Conservation (phyloP, 2,888 invertebrate genomes). For the Dexiosoma caninum region DNA sequence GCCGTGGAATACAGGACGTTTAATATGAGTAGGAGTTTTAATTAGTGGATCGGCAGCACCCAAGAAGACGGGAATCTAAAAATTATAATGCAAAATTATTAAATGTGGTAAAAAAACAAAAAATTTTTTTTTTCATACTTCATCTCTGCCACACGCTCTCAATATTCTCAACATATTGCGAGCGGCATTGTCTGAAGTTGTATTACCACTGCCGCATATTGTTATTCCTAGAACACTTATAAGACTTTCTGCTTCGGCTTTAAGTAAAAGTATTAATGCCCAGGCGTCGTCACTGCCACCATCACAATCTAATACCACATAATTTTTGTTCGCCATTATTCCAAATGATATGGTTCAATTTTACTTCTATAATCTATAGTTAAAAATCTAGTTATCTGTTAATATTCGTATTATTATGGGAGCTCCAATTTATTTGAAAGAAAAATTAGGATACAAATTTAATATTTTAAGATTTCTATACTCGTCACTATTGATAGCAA, state of each 20-base stretch:
- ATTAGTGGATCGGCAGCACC: constrained; percentile 79
- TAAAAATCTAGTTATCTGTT: too few relatives aligned
- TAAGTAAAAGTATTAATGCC: constrained; percentile 80
- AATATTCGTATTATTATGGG: too few relatives aligned
- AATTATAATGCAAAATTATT: neutral
- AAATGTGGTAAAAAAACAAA: neutral
- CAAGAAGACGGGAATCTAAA: constrained; percentile 84
- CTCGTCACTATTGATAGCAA: too few relatives aligned
- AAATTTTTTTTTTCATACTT: constrained; percentile 78
- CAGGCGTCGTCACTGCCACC: constrained; percentile 83
- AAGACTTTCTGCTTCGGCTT: constrained; percentile 77
- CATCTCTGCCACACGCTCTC: constrained; percentile 80
- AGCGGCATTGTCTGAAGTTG: constrained; percentile 83
- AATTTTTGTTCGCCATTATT: constrained; percentile 62
- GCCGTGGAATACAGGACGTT: constrained; percentile 80
- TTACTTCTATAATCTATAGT: too few relatives aligned
- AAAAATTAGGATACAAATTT: too few relatives aligned
- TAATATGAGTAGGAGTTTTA: constrained; percentile 77
- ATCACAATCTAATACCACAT: constrained; percentile 81
- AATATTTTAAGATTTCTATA: too few relatives aligned
- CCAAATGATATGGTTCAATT: too few relatives aligned
- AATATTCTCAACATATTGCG: constrained; percentile 85
- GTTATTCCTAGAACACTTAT: constrained; percentile 83
- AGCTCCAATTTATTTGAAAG: too few relatives aligned
- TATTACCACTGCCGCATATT: constrained; percentile 85